Conservation (phyloP, 53 echinoderm and acorn worm genomes). For the Holothuria scabra region DNA sequence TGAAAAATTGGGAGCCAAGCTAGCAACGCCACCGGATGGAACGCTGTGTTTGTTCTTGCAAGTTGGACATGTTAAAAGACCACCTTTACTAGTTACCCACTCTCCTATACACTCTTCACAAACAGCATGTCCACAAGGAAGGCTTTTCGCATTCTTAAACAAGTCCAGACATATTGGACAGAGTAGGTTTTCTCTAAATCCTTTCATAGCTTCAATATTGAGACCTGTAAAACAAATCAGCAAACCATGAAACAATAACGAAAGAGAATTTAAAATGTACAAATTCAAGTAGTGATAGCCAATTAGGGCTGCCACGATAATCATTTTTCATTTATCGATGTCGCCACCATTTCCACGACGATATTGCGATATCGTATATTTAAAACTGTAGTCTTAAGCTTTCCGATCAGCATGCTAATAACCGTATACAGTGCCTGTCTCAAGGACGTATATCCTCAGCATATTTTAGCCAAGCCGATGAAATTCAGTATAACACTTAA, state of each 20-base stretch:
- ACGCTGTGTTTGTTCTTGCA: slow-evolving; percentile 6
- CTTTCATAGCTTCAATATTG: background rate
- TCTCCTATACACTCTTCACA: slow-evolving; percentile 23
- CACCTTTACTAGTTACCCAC: slow-evolving; percentile 27
- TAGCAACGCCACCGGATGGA: slow-evolving; percentile 2
- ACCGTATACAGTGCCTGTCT: no score
- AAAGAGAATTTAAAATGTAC: no score
- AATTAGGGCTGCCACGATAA: no score
- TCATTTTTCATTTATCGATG: no score
- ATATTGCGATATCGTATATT: no score
- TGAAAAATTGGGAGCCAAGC: slow-evolving; percentile 9
- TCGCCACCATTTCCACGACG: no score
- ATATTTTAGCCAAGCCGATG: no score
- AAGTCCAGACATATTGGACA: slow-evolving; percentile 33
- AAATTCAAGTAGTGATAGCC: no score
- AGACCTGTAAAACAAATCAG: background rate
- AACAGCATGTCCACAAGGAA: slow-evolving; percentile 27
- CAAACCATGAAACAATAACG: background rate
- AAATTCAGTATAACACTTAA: no score
- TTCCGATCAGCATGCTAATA: no score
- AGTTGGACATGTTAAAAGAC: slow-evolving; percentile 5
- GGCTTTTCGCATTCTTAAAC: slow-evolving; percentile 3
- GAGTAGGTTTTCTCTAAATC: slow-evolving; percentile 3
- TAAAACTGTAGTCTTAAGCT: no score
- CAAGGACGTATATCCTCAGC: no score